Conservation (phyloP, 2,797 vertebrate genomes). For the Myotis findleyi region DNA sequence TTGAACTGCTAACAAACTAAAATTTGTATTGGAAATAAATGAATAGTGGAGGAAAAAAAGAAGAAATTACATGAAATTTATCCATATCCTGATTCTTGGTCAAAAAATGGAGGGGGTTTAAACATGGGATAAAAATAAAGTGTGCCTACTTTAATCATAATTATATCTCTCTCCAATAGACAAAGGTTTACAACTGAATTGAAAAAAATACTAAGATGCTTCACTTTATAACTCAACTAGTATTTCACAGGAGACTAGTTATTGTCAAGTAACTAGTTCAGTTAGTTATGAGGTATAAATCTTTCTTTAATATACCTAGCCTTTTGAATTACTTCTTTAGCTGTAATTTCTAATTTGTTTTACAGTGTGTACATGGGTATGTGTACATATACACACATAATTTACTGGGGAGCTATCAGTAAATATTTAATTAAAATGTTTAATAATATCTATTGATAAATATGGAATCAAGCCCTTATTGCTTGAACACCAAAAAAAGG, state of each 20-base stretch:
- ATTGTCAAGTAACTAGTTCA: not conserved
- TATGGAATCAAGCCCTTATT: not conserved
- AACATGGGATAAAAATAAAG: not conserved
- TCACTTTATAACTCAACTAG: not conserved
- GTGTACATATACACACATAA: not conserved
- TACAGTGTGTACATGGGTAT: not conserved
- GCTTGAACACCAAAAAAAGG: not conserved
- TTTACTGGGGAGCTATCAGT: not conserved
- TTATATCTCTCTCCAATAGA: not conserved
- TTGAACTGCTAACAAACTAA: not conserved
- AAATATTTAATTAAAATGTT: not conserved
- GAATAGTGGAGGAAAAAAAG: not conserved
- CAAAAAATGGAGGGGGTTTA: not conserved
- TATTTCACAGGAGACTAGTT: not conserved
- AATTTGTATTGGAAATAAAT: not conserved
- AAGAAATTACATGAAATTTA: not conserved
- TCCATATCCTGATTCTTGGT: not conserved
- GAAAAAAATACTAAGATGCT: not conserved
- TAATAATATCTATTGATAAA: not conserved
- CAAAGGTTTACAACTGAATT: not conserved
- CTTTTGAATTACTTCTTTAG: not conserved
- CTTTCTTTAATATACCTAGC: not conserved
- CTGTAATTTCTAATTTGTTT: not conserved
- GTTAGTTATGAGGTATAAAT: not conserved
- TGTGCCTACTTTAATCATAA: not conserved